A percentile compares a stretch with the other conserved stretches of the same genome.
Evolutionary conservation across 30 jellyfish, hydroid and myxozoan genomes (phyloP).

Genomic region (Cassiopea andromeda): DNA sequence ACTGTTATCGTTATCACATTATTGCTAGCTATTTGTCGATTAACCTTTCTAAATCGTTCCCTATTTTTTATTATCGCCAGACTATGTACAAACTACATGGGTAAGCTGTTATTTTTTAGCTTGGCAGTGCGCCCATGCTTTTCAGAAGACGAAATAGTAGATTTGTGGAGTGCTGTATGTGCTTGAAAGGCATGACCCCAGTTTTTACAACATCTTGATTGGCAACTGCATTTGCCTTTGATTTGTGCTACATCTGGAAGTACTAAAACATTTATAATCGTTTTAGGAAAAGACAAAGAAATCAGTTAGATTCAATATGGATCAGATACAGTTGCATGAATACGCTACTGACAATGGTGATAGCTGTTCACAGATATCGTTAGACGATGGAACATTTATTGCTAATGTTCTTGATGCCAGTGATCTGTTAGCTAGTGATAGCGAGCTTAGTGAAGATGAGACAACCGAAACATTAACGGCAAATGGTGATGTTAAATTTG

Average conservation of each 20-base stretch:
- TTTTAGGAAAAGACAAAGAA: conserved; percentile 61
- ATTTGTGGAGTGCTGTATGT: too few relatives aligned
- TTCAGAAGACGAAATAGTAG: too few relatives aligned
- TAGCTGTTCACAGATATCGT: conserved; percentile 29
- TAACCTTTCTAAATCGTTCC: too few relatives aligned
- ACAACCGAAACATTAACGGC: conserved; percentile 18
- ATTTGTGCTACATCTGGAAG: background rate
- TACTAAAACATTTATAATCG: background rate
- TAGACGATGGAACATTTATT: conserved; percentile 70
- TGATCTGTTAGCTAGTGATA: conserved; percentile 73
- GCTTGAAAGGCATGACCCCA: too few relatives aligned
- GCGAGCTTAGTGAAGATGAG: conserved; percentile 72
- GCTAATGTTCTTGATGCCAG: conserved; percentile 80
- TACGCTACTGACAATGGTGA: conserved; percentile 37
- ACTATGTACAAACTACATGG: too few relatives aligned
- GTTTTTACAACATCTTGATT: too few relatives aligned
- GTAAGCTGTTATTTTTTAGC: too few relatives aligned
- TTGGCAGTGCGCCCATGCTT: too few relatives aligned
- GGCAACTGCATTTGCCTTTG: too few relatives aligned
- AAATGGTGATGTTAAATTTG: conserved; percentile 34
- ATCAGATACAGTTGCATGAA: conserved; percentile 63
- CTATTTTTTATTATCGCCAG: too few relatives aligned
- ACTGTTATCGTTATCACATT: too few relatives aligned
- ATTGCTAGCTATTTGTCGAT: too few relatives aligned
- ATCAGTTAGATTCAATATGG: conserved; percentile 80